Evolutionary conservation across 2,888 invertebrate species (phyloP), one percentile per base, ranked within the genome.

Genomic region (Dryobota labecula): DNA sequence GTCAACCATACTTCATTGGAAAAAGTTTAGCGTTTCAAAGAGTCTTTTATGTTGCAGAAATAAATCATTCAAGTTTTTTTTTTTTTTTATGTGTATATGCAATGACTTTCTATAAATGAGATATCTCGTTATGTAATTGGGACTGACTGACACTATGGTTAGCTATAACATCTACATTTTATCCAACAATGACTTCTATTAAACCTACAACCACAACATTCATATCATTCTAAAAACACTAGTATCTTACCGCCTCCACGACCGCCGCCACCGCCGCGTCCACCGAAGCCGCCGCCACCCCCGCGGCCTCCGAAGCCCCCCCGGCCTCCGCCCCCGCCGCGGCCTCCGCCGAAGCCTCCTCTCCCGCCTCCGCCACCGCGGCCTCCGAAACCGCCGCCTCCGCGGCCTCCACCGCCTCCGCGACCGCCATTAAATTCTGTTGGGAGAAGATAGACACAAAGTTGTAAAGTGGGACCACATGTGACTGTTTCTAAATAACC

Each of bases 261-360:
- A 94, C 94, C 92, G 0, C 93, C 79, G 15, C 93, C 92, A 0
- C 92, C 78, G n/a, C 97, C 96, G 0, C 97, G 90, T 0, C 97
- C 95, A 0, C 93, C 94, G 43, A 94, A 94, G 0, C 94, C 92
- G 0, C 93, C 79, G 15, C 93, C 92, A 0, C 92, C 78, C 0
- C 76, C 76, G 4, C 93, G 93, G 0, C 92, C 78, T 0, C 92
- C 91, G 0, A 93, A 90, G 6, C 91, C 90, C 0, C 92, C 90
- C 0, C 94, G 90, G 0, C 93, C 92, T 3, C 92, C 89, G 0
- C 93, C 76, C 0, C 78, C 75, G 2, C 76, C 81, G 5, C 78
- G 62, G 38, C 49, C 90, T 0, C 92, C 90, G 0, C 88, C 78
- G 13, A 36, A 92, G 36, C 94, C 74, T 91, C 89, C 96, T 9